Evolutionary conservation across 2,888 invertebrate species (phyloP), one percentile per base, ranked within the genome.

Genomic region (Theretra japonica): DNA sequence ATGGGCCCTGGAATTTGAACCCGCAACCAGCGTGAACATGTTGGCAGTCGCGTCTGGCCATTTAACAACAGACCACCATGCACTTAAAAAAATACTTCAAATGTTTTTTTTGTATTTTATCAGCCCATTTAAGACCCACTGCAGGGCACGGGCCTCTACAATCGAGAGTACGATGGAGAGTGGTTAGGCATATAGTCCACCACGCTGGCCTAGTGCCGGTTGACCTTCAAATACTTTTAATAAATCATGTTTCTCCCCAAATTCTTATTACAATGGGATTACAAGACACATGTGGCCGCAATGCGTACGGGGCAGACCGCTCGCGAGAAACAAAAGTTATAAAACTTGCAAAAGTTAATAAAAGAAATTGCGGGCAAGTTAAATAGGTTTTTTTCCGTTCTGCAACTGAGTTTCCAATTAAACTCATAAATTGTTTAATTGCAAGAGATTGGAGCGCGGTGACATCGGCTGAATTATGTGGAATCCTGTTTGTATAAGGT

Each of bases 391-490:
- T 53, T 53, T n/a, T n/a, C 19, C 6, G 4, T n/a, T 19, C n/a
- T 53, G 53, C 58, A 23, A 41, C 41, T 19, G 59, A 28, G 6
- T 59, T 59, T 28, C 28, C 28, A 59, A 59, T 59, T 28, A 59
- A 59, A 59, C 28, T 59, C 59, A 59, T 59, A 59, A 59, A 59
- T 28, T 59, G 59, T 59, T 59, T 59, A 59, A 59, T 59, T 59
- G 59, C 59, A 19, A 30, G 41, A 15, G 11, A 59, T n/a, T 53
- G 53, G 4, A 7, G 11, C 11, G 41, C 15, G 17, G n/a, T 17
- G 53, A 53, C 4, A 53, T 19, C 53, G n/a, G 15, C 11, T 41
- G 41, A 41, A 41, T 41, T 41, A 41, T 41, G 41, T 41, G 5
- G n/a, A 6, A 4, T n/a, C n/a, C n/a, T 1, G 53, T 19, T 19